Evolutionary conservation across 1,140 invertebrate species (phyloP), one percentile per base, ranked within the genome.

Genomic region (Berghia stephanieae): DNA sequence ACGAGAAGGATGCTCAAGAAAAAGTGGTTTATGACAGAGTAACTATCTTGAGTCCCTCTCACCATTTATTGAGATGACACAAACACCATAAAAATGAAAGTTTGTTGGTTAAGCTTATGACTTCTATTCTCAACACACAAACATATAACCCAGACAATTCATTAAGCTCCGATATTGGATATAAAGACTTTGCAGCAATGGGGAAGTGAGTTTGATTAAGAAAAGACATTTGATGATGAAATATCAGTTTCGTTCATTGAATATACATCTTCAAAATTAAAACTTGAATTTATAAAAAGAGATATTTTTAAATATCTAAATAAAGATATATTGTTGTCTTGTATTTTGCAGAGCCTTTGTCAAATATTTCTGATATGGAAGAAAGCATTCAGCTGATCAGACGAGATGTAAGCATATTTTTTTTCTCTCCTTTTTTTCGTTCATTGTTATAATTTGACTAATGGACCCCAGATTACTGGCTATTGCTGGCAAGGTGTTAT

Each of bases 361-460:
- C 27, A 34, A 24, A 42, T 36, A 36, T 43, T 34, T 76, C 74
- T 42, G 74, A 76, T n/a, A 67, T 76, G 57, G 74, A 76, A 60
- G 74, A 76, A 31, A 76, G 74, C 55, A 76, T 76, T 36, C 74
- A 76, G 18, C n/a, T 76, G 16, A 49, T 76, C 34, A 40, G 74
- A 2, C 57, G 31, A 36, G 74, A 76, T 21, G 74, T 76, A 52
- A 34, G 43, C 63, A 16, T 66, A 44, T n/a, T n/a, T n/a, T n/a
- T n/a, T n/a, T n/a, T n/a, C n/a, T n/a, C n/a, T n/a, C n/a, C n/a
- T n/a, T n/a, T n/a, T n/a, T n/a, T n/a, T n/a, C n/a, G n/a, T n/a
- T n/a, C n/a, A n/a, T n/a, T n/a, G n/a, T n/a, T n/a, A n/a, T n/a
- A n/a, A n/a, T n/a, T n/a, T n/a, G 3, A 73, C 18, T 36, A 40